Evolutionary conservation across 2,113 vertebrate genomes (phyloP).

Genomic region (Dicentrarchus labrax): DNA sequence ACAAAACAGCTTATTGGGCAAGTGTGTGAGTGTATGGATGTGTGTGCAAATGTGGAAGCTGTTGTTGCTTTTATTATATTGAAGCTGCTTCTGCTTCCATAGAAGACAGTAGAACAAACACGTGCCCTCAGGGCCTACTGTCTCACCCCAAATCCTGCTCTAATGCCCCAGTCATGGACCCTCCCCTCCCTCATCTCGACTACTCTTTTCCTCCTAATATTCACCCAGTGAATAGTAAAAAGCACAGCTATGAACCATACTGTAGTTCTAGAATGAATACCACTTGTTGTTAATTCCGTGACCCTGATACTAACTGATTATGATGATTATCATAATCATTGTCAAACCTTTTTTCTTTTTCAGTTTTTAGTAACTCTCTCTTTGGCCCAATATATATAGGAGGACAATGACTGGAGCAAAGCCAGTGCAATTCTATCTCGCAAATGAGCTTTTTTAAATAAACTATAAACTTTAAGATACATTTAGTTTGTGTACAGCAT

Average conservation of each 20-base stretch:
- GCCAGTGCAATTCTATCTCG: background rate
- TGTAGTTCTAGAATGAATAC: conserved; percentile 36
- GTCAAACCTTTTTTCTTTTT: background rate
- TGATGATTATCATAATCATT: conserved; percentile 45
- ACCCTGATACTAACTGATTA: conserved; percentile 3
- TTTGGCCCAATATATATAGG: conserved; percentile 16
- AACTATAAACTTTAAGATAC: background rate
- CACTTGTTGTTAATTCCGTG: conserved; percentile 12
- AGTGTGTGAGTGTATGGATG: conserved; percentile 5
- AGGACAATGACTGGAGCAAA: no score
- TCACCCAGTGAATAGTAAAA: conserved; percentile 66
- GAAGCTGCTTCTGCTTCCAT: conserved; percentile 66
- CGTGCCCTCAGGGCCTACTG: conserved; percentile 55
- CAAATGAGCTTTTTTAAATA: background rate
- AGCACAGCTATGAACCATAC: conserved; percentile 33
- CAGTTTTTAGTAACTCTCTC: conserved; percentile 33
- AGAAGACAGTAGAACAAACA: conserved; percentile 67
- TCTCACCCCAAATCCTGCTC: conserved; percentile 65
- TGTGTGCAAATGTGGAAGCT: conserved; percentile 27
- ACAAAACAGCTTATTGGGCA: conserved; percentile 52
- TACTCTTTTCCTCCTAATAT: conserved; percentile 46
- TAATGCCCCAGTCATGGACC: conserved; percentile 67
- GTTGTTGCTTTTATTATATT: conserved; percentile 40
- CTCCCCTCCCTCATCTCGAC: conserved; percentile 43
- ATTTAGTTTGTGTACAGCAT: background rate